These are phyloP conservation scores for Ectemnius continuus DNA, from an alignment of 2,888 invertebrate species.

Conservation along the genomic window DNA sequence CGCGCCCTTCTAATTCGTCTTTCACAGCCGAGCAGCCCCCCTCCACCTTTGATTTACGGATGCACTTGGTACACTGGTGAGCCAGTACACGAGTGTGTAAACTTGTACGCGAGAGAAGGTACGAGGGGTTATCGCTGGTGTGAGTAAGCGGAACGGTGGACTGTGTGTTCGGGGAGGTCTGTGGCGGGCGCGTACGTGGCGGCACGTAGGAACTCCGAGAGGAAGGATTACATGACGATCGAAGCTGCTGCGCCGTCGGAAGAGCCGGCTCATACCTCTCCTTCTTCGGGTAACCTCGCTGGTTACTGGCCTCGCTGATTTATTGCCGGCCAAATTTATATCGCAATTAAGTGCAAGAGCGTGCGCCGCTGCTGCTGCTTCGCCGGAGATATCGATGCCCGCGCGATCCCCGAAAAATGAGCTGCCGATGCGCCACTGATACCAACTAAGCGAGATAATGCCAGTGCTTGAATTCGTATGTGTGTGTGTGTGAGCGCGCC, in stretches of 20 bases:
- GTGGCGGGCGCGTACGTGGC: not conserved
- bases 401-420: too few species aligned
- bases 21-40: not conserved
- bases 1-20: not conserved
- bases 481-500: too few species aligned
- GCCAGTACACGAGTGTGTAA: constrained; percentile 16
- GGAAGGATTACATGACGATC: constrained; percentile 55
- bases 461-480: too few species aligned
- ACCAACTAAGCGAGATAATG: too few species aligned
- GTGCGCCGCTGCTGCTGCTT: constrained; percentile 28
- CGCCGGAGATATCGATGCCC: constrained; percentile 51
- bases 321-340: constrained; percentile 53
- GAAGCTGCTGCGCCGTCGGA: constrained; percentile 34
- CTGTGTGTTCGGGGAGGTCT: not conserved
- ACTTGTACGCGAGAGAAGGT: not conserved
- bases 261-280: constrained; percentile 40
- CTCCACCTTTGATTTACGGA: constrained; percentile 1
- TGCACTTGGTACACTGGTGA: constrained; percentile 6
- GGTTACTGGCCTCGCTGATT: constrained; percentile 40
- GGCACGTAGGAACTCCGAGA: constrained; percentile 22
- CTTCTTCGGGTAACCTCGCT: constrained; percentile 46
- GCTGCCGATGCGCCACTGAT: not conserved
- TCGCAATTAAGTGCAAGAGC: constrained; percentile 58
- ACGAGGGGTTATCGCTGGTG: not conserved
- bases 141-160: not conserved